A percentile compares a stretch with the other conserved stretches of the same genome.
These are phyloP conservation scores for Struthidea cinerea DNA, from an alignment of 2,113 vertebrate genomes.

Conservation along the genomic window DNA sequence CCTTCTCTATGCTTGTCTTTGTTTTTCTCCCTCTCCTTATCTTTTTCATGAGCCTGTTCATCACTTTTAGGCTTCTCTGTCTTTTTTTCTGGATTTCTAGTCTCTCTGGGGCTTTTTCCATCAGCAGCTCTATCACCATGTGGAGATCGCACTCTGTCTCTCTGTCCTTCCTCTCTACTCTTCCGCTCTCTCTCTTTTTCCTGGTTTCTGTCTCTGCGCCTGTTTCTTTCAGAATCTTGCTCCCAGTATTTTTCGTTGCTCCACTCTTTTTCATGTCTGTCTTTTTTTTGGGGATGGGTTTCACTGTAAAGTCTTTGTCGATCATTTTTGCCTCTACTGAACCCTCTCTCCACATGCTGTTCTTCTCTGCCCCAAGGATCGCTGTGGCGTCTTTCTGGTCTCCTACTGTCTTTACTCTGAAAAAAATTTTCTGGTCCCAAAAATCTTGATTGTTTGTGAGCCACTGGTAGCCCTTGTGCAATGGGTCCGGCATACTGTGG, in stretches of 20 bases:
- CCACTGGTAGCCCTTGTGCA: constrained; percentile 62
- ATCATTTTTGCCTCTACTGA: constrained; percentile 80
- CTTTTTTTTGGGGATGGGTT: constrained; percentile 84
- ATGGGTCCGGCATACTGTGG: constrained; percentile 73
- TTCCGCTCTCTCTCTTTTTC: constrained; percentile 78
- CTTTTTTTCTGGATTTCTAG: constrained; percentile 77
- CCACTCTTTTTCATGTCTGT: constrained; percentile 80
- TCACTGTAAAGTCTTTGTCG: constrained; percentile 83
- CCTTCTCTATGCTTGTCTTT: constrained; percentile 71
- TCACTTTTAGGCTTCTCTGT: constrained; percentile 82
- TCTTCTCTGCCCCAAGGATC: constrained; percentile 88
- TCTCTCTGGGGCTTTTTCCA: constrained; percentile 69
- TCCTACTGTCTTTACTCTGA: constrained; percentile 77
- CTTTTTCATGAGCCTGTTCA: constrained; percentile 77
- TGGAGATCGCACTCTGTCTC: constrained; percentile 73
- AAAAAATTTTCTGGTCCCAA: constrained; percentile 75
- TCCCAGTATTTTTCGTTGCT: constrained; percentile 74
- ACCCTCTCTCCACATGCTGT: constrained; percentile 72
- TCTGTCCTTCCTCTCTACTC: constrained; percentile 75
- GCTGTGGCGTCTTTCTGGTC: constrained; percentile 79
- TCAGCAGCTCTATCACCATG: constrained; percentile 72
- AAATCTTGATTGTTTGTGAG: constrained; percentile 68
- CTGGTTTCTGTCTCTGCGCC: constrained; percentile 75
- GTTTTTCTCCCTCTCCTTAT: constrained; percentile 76
- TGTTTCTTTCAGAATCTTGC: constrained; percentile 76